Conservation (phyloP, 2,113 vertebrate species). For the Myrmophylax atrothorax region DNA sequence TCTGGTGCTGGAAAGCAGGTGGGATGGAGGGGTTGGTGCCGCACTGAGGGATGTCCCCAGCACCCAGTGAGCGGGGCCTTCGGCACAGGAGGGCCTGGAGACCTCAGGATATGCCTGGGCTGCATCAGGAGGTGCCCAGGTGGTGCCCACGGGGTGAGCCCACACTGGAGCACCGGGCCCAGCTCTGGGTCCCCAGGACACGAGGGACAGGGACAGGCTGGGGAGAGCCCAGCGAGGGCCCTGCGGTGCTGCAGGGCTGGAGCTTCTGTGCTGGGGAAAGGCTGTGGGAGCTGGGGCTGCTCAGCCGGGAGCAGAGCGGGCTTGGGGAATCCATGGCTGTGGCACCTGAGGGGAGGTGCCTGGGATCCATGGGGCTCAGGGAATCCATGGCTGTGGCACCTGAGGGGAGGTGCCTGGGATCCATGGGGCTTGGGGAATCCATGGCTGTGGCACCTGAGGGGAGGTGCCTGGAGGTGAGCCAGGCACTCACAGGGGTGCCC, state of each 20-base stretch:
- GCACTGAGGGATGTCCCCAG: neutral
- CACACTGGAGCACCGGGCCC: fast-evolving
- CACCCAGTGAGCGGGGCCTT: neutral
- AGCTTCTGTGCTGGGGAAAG: neutral
- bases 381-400: no score
- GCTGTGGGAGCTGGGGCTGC: neutral
- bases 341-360: neutral
- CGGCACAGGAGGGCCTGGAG: neutral
- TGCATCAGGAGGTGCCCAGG: neutral
- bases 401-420: neutral
- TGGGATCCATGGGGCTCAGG: neutral
- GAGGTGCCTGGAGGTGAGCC: neutral
- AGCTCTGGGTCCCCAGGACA: neutral
- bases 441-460: no score
- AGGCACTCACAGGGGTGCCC: neutral
- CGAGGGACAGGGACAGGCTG: neutral
- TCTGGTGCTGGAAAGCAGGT: neutral
- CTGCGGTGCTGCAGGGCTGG: neutral
- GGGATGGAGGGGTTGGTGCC: neutral
- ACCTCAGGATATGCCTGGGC: neutral
- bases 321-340: neutral
- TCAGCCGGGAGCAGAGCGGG: neutral
- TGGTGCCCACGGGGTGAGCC: neutral
- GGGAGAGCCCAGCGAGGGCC: neutral
- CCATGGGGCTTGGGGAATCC: neutral